Base-by-base conservation (phyloP, 1,140 invertebrate genomes). In the Neodiprion pinetum region DNA sequence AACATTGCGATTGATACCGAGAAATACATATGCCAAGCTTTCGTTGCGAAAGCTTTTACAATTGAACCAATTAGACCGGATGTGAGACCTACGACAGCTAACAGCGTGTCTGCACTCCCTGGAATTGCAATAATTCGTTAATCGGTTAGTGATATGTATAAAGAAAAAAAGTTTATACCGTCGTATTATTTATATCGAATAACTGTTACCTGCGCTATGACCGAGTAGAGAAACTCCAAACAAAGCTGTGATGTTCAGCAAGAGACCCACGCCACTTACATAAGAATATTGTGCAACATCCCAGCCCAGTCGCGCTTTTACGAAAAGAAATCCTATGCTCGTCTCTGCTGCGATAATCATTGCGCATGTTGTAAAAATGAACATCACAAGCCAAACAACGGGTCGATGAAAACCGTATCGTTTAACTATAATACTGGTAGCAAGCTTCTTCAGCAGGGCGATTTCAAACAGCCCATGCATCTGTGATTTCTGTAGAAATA, bases 11-110 rank as follows among this genome's bases (percentile, higher is more conserved):
- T 68, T 8, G 80, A 75, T 9, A 86, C 82, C 76, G 88, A 88
- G 8, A 91, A 74, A 84, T 94, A 94, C 89, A 94, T 90, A 65
- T 93, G 90, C 92, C 92, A 94, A 1, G 91, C 80, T 74, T 88
- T 84, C 2, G 80, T 82, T 8, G 92, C 90, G 40, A 93, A 89
- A 1, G 90, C 89, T 79, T 84, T 72, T 14, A 72, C 28, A 28
- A 86, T 61, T 17, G 73, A 69, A 68, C 70, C 66, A 66, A 50
- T 50, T 28, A 80, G 71, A 14, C 61, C 67, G 65, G 83, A 84
- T 12, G 71, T 68, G 49, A 72, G 14, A 50, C 76, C 79, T 50
- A 82, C n/a, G 14, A 80, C 70, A 14, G 77, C 76, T 66, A 78
- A 11, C 14, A 68, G 9, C 7, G 69, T 12, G 9, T 85, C 83